Percentiles rank a stretch among this genome's conserved stretches.
phyloP scores from a whole-genome alignment of 2,113 vertebrate species.

The Sprattus sprattus region DNA sequence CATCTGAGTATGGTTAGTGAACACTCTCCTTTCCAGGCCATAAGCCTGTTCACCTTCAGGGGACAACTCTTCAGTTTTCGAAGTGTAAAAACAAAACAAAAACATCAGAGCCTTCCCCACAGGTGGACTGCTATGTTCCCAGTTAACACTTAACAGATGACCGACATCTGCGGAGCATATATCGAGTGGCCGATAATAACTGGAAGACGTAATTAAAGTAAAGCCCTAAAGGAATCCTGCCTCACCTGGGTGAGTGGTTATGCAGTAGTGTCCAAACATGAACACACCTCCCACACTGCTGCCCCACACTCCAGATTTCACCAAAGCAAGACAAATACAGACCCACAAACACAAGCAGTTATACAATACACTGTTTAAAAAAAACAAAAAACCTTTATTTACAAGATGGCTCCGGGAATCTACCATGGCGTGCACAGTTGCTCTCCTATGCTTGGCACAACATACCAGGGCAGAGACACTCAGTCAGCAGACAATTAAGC shows the following conservation, averaged over 20 bases:
- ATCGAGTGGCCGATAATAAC: background rate
- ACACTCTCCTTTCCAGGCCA: background rate
- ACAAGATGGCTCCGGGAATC: slow-evolving; percentile 57
- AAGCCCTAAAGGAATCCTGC: slow-evolving; percentile 25
- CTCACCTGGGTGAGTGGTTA: slow-evolving; percentile 26
- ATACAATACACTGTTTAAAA: background rate
- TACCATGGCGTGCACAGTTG: background rate
- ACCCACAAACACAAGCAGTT: slow-evolving; percentile 34
- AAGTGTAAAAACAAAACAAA: background rate
- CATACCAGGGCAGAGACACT: background rate
- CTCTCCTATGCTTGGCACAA: background rate
- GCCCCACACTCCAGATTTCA: background rate
- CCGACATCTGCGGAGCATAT: background rate
- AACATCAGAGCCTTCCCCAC: background rate
- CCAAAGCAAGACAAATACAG: slow-evolving; percentile 15
- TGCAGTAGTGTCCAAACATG: background rate
- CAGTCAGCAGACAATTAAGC: background rate
- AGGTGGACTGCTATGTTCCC: background rate
- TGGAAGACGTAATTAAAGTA: background rate
- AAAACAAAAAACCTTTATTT: slow-evolving; percentile 70
- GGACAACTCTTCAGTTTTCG: background rate
- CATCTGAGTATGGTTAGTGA: too few relatives aligned
- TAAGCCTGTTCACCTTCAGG: background rate
- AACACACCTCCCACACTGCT: background rate
- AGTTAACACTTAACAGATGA: background rate